A percentile compares a stretch with the other conserved stretches of the same genome.
Conservation (phyloP, 2,113 vertebrate species). For the Penelope pileata region DNA sequence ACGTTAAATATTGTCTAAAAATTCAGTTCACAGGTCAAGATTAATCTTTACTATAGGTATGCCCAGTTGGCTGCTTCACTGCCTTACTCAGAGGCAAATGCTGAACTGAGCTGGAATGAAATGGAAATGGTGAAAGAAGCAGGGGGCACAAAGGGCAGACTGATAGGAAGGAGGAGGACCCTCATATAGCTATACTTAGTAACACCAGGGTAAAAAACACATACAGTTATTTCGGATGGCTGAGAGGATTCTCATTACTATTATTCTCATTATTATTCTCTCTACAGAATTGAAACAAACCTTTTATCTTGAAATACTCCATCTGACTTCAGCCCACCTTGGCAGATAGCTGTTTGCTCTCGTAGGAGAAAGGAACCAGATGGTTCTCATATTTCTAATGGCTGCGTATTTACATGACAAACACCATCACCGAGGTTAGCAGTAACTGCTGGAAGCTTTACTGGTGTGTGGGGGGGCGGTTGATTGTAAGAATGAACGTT, state of each 20-base stretch:
- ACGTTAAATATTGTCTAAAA: not conserved
- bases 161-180: not conserved
- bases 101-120: not conserved
- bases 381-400: conserved; percentile 60
- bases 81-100: not conserved
- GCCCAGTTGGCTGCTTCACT: not conserved
- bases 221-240: not conserved
- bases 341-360: conserved; percentile 51
- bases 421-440: not conserved
- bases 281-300: conserved; percentile 12
- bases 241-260: no score
- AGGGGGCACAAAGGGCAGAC: not conserved
- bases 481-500: not conserved
- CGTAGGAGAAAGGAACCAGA: conserved; percentile 34
- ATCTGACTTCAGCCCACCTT: conserved; percentile 44
- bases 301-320: conserved; percentile 55
- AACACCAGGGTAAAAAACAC: not conserved
- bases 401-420: not conserved
- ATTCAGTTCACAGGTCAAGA: not conserved
- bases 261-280: no score
- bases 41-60: not conserved
- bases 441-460: not conserved
- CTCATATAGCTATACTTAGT: not conserved
- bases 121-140: not conserved
- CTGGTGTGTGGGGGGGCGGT: not conserved